Conservation (phyloP, 2,888 invertebrate genomes). For the Cataglyphis albicans region DNA sequence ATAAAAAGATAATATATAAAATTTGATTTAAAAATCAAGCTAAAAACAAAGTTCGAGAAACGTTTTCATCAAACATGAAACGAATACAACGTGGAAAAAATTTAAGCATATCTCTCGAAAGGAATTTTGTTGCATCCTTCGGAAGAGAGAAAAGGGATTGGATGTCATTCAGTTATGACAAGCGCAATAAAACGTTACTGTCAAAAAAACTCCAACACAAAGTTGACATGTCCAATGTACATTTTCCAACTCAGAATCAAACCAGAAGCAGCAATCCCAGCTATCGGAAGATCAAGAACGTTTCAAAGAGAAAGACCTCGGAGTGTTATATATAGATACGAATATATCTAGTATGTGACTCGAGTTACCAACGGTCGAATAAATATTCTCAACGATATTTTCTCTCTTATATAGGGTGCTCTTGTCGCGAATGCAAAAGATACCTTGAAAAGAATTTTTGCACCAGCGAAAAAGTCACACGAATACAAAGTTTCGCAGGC, state of each 20-base stretch:
- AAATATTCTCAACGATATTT: constrained; percentile 61
- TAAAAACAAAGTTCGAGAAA: constrained; percentile 2
- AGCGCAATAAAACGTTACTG: constrained; percentile 35
- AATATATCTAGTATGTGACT: constrained; percentile 44
- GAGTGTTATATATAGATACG: constrained; percentile 42
- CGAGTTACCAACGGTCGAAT: constrained; percentile 53
- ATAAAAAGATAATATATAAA: constrained; percentile 6
- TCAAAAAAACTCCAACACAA: constrained; percentile 7
- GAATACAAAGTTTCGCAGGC: constrained; percentile 15
- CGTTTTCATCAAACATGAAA: constrained; percentile 16
- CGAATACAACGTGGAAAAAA: constrained; percentile 24
- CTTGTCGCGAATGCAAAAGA: neutral
- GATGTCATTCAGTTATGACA: constrained; percentile 29
- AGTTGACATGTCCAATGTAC: constrained; percentile 26
- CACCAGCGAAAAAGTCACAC: neutral
- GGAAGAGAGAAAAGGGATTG: constrained; percentile 15
- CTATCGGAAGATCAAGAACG: constrained; percentile 48
- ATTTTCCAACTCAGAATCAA: constrained; percentile 27
- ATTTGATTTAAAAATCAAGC: constrained; percentile 5
- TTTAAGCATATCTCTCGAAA: constrained; percentile 38
- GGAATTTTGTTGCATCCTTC: constrained; percentile 13
- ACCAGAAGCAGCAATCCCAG: neutral
- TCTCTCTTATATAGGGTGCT: constrained; percentile 42
- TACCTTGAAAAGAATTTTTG: constrained; percentile 30
- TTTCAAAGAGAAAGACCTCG: constrained; percentile 40